Base-by-base conservation (phyloP, 2,113 vertebrate species). In the Microtus oregoni region DNA sequence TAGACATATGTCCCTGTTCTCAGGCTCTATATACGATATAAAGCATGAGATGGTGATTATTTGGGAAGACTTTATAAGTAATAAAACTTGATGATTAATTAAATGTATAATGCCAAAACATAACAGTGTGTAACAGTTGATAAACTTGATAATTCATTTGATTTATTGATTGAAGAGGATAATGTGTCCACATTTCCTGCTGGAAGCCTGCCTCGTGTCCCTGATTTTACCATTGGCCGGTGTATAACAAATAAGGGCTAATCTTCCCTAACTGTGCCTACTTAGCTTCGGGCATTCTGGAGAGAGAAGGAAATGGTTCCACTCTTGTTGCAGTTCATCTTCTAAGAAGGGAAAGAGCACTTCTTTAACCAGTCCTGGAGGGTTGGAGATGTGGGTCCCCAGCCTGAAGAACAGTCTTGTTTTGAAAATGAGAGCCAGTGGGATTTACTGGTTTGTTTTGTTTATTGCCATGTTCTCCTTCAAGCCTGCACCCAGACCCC, bases 121-220 rank as follows among this genome's bases (percentile, higher is more conserved):
- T 65, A 89, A 44, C 2, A 28, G 13, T 63, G 79, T 83, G n/a
- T 30, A 17, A 5, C 22, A 50, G 30, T 89, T 65, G 65, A 73
- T 52, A 61, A 78, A 67, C 63, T 4, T 30, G n/a, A 11, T 75
- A 1, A 41, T 93, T 38, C 38, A 63, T 65, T 79, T 77, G 73
- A 63, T 30, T 72, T 89, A 26, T 55, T 41, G 7, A 63, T 52
- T 41, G 85, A 55, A 58, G 50, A 78, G 83, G 32, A 61, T 0
- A 0, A 3, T 4, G 24, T 24, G 13, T 28, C 44, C 85, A 15
- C 10, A 44, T 10, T 11, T 12, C 28, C 1, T 41, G 0, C 22
- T 11, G 35, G 90, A 75, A 58, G 63, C 61, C 47, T 47, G 14
- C 9, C 8, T 15, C 75, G 41, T 38, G 4, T n/a, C n/a, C 68